Base-by-base conservation (phyloP, 64 coral and sea anemone genomes). In the Pachyseris speciosa region DNA sequence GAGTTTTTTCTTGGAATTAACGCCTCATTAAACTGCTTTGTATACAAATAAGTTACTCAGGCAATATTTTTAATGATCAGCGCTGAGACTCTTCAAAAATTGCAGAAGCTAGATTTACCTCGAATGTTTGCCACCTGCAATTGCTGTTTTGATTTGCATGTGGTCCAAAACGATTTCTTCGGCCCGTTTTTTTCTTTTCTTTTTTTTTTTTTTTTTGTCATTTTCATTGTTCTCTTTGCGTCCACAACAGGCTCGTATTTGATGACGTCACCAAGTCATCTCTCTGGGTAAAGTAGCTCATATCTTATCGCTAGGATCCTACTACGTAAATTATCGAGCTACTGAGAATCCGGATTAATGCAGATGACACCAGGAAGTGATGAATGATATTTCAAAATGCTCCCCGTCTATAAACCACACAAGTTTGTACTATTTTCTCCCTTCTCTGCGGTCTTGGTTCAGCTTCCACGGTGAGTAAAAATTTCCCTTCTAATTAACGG, bases 1-100 rank as follows among this genome's bases (percentile, higher is more conserved):
- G 52, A 7, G 33, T 17, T 12, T 81, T n/a, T 81, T 81, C 77
- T 81, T 38, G 53, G 77, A 81, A 81, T 81, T 34, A 61, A 81
- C 77, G 77, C 52, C 30, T 81, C 77, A 61, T 81, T 81, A 6
- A 51, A 39, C 53, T n/a, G 53, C 5, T 6, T 63, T 40, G 32
- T 81, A 39, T 53, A 38, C 77, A 38, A 13, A 34, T n/a, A 36
- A 16, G 31, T 60, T 33, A 38, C 33, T 7, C 10, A 41, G 1
- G 53, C 20, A 39, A 81, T 27, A 53, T 51, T 36, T 37, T n/a
- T 37, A 78, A 55, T 16, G 27, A 36, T 1, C 20, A 16, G 28
- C 16, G 33, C 16, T 11, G 29, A 36, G 29, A 32, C 52, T 20
- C 0, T 67, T 32, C 1, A 13, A 7, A 36, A 16, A 0, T 30